These are phyloP conservation scores for Vesta saturnalis DNA, from an alignment of 2,888 invertebrate species.

Conservation along the genomic window DNA sequence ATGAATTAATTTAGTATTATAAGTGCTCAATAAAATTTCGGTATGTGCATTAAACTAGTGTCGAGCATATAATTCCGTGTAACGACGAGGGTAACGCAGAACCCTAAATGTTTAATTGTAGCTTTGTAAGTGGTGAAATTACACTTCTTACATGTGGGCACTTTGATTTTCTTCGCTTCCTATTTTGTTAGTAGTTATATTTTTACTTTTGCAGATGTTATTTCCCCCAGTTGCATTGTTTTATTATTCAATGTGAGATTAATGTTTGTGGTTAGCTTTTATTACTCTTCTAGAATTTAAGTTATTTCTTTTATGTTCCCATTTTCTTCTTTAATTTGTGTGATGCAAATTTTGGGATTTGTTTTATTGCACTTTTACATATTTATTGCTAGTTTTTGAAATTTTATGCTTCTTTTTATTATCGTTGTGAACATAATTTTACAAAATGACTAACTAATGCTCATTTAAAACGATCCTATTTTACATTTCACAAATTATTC, in stretches of 20 bases:
- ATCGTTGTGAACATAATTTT: slow-evolving; percentile 12
- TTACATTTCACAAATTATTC: slow-evolving; percentile 6
- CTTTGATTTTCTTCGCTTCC: no score
- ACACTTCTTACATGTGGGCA: no score
- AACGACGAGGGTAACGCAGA: no score
- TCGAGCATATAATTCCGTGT: no score
- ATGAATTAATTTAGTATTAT: no score
- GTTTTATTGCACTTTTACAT: slow-evolving; percentile 32
- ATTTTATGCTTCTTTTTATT: slow-evolving; percentile 30
- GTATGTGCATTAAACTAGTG: no score
- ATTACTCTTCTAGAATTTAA: slow-evolving; percentile 19
- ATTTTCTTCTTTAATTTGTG: slow-evolving; percentile 29
- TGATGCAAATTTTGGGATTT: slow-evolving; percentile 32
- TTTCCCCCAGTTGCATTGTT: background rate
- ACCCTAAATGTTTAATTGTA: no score
- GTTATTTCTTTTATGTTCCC: slow-evolving; percentile 25
- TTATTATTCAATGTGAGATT: slow-evolving; percentile 11
- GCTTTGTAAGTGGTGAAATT: no score
- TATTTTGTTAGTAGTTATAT: background rate
- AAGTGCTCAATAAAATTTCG: no score
- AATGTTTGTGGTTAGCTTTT: slow-evolving; percentile 17
- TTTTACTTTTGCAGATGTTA: background rate
- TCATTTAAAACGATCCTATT: slow-evolving; percentile 1
- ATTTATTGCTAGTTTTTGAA: slow-evolving; percentile 29
- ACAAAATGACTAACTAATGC: slow-evolving; percentile 7